Conservation (phyloP, 2,113 vertebrate species). For the Nibea albiflora region DNA sequence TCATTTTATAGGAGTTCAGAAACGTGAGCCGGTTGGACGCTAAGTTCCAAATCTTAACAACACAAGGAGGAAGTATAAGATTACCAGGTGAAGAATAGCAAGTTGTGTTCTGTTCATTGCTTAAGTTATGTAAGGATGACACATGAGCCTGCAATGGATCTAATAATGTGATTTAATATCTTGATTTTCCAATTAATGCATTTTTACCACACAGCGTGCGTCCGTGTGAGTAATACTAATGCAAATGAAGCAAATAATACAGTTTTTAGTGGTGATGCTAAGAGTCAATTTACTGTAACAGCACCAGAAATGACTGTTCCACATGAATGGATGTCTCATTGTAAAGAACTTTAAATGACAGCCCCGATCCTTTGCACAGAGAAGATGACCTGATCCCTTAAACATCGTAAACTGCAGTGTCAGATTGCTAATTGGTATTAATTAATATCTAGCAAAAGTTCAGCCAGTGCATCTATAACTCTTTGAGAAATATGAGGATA, state of each 20-base stretch:
- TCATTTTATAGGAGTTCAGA: slow-evolving; percentile 99
- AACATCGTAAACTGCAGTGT: too few relatives aligned
- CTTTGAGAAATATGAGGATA: neutral
- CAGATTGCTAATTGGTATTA: too few relatives aligned
- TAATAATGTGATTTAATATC: neutral
- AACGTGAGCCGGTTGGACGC: slow-evolving; percentile 95
- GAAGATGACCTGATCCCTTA: too few relatives aligned
- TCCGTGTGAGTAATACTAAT: neutral
- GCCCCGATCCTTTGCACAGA: too few relatives aligned
- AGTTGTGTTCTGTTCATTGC: neutral
- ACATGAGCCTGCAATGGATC: neutral
- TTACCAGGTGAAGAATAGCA: neutral
- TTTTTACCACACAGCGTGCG: neutral
- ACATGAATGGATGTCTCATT: neutral
- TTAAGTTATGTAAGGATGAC: neutral
- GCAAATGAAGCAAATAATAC: neutral
- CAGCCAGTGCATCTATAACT: too few relatives aligned
- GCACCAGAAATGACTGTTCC: neutral
- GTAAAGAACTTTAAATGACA: neutral
- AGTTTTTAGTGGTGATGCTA: neutral
- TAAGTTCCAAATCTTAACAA: slow-evolving; percentile 93
- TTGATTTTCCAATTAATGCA: neutral
- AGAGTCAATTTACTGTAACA: neutral
- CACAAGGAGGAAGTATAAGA: slow-evolving; percentile 8
- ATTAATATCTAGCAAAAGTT: too few relatives aligned